Evolutionary conservation across 2,888 invertebrate species (phyloP), one percentile per base, ranked within the genome.

Genomic region (Pachydiplax longipennis): DNA sequence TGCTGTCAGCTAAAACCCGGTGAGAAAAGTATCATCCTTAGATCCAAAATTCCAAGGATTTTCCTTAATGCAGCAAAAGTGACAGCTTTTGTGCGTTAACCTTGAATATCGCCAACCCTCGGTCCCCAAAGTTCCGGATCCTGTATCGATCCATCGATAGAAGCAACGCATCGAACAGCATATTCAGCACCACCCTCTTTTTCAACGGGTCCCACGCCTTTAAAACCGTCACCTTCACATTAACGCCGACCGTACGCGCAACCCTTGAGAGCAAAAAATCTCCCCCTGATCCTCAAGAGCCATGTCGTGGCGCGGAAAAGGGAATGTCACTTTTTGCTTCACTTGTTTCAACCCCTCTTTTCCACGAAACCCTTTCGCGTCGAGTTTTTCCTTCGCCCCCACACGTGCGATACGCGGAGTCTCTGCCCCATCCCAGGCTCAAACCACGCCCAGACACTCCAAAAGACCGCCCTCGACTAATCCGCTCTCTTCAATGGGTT

Each of bases 401-500:
- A 10, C 22, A 61, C 61, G n/a, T 61, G 22, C 61, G 18, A 15
- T 37, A 61, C 5, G 61, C 61, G 61, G 18, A 61, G 22, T n/a
- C 61, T 10, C 10, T 31, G 13, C 31, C 73, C 73, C 25, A 31
- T 73, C n/a, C 73, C 25, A 25, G 25, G 25, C 10, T 73, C 73
- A 31, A 73, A 73, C 73, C 73, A 25, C 73, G 73, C n/a, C 37
- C 22, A 53, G 2, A 2, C 58, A 35, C 61, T 61, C 8, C 61
- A 12, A 53, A 53, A 83, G 31, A 25, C 83, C 83, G 83, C 35
- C 87, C 61, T 61, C 87, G 22, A 61, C 58, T 87, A 61, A 87
- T 87, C 87, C 87, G 61, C 87, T n/a, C 35, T n/a, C 61, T 8
- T 61, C 58, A 83, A 83, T 58, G 83, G 83, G 53, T 83, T 18